A percentile compares a stretch with the other conserved stretches of the same genome.
Conservation (phyloP, 2,888 invertebrate genomes). For the Scaptodrosophila latifasciaeformis region DNA sequence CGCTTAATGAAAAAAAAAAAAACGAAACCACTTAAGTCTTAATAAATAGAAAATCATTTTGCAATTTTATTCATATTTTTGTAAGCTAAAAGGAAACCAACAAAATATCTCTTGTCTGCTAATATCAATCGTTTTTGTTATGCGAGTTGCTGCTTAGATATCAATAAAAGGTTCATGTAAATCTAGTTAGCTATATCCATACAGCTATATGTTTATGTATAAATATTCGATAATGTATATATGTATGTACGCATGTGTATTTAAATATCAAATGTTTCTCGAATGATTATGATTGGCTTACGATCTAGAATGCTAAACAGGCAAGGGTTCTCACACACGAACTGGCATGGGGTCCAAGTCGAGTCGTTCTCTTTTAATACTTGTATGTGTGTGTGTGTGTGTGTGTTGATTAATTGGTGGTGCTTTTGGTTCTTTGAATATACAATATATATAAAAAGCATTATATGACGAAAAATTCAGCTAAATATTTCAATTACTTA, state of each 20-base stretch:
- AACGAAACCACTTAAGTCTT: not conserved
- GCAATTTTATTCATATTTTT: conserved; percentile 49
- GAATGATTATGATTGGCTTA: conserved; percentile 46
- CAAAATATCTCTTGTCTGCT: conserved; percentile 64
- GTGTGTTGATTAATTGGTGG: not conserved
- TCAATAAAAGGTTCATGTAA: not conserved
- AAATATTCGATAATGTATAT: conserved; percentile 38
- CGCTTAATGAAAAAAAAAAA: conserved; percentile 24
- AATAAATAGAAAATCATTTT: conserved; percentile 13
- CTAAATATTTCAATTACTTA: conserved; percentile 52
- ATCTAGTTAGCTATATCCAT: not conserved
- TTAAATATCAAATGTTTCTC: conserved; percentile 46
- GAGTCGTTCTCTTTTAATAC: conserved; percentile 32
- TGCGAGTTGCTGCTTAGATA: conserved; percentile 31
- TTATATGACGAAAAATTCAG: conserved; percentile 43
- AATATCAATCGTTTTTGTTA: conserved; percentile 66
- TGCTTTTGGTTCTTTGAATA: conserved; percentile 22
- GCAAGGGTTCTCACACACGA: conserved; percentile 10
- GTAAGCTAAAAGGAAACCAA: conserved; percentile 64
- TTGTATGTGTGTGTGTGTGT: conserved; percentile 19
- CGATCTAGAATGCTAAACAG: conserved; percentile 33
- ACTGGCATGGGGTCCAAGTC: conserved; percentile 55
- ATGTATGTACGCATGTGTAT: conserved; percentile 45
- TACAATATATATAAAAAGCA: conserved; percentile 36
- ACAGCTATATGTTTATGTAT: not conserved